Percentiles rank a stretch among this genome's conserved stretches.
Conservation (phyloP, 2,113 vertebrate species). For the Phylloscopus trochiloides region DNA sequence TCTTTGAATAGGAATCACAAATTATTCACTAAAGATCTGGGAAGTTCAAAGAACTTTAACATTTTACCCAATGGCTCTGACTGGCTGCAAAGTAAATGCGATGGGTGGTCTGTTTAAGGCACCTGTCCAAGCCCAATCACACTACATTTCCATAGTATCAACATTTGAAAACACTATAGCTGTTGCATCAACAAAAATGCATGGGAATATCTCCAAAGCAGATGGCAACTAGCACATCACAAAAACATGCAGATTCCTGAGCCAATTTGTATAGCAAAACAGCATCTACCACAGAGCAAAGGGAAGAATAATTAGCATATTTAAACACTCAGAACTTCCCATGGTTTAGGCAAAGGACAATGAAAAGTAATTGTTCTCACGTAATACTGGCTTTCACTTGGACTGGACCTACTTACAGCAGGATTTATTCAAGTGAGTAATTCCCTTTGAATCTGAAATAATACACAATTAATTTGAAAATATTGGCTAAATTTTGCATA, state of each 20-base stretch:
- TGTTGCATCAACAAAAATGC: slow-evolving; percentile 56
- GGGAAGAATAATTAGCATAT: slow-evolving; percentile 26
- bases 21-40: slow-evolving; percentile 12
- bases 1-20: slow-evolving; percentile 29
- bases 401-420: neutral
- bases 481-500: neutral
- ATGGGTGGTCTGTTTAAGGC: slow-evolving; percentile 70
- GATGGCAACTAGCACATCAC: slow-evolving; percentile 60
- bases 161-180: slow-evolving; percentile 61
- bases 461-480: neutral
- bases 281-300: slow-evolving; percentile 43
- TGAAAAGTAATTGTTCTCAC: neutral
- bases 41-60: slow-evolving; percentile 41
- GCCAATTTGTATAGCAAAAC: slow-evolving; percentile 44
- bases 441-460: slow-evolving; percentile 8
- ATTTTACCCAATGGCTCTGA: slow-evolving; percentile 45
- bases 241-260: slow-evolving; percentile 40
- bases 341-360: neutral
- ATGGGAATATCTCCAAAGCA: slow-evolving; percentile 66
- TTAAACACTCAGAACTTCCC: neutral
- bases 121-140: slow-evolving; percentile 62
- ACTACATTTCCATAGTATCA: slow-evolving; percentile 59
- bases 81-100: slow-evolving; percentile 70
- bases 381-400: neutral
- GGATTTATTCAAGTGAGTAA: slow-evolving; percentile 12